Evolutionary conservation across 2,113 vertebrate genomes (phyloP), one percentile per base, ranked within the genome.

Genomic region (Sebastes schlegelii): DNA sequence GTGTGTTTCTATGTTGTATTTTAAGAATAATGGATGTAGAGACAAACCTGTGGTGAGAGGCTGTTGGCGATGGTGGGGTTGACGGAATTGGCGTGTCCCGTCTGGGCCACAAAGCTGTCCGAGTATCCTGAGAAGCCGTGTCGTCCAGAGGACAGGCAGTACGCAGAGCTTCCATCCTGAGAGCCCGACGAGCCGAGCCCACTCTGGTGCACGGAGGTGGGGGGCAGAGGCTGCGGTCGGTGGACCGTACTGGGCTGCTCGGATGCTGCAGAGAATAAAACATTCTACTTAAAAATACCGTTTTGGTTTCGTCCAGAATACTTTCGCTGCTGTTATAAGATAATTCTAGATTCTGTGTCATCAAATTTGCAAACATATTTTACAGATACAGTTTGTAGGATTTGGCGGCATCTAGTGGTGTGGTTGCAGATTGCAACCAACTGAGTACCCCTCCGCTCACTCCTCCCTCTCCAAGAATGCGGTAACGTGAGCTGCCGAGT

Each of bases 91-190:
- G 94, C 93, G 88, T 98, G 98, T 86, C 96, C 97, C 1, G 97
- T 93, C 0, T 96, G 95, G 82, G 96, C 89, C 93, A 97, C 97
- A 90, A 99, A 99, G 96, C 97, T 96, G 91, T 99, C 98, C 77
- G 98, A 97, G 95, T 99, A 99, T 94, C 98, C 97, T 91, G 98
- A 97, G 96, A 99, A 99, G 93, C 98, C 93, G 13, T 99, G 97
- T 82, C 98, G 97, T 90, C 95, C 97, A 74, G 98, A 98, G 6
- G 98, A 96, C 49, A 99, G 96, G 95, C 98, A 99, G 84, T 99
- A 99, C 16, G 97, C 97, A 61, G 98, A 97, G 92, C 96, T 92
- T 83, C 96, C 97, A 40, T 99, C 98, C 63, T 98, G 96, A 63
- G 96, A 96, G 74, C 97, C 96, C 7, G 97, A 97, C 0, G 97